Evolutionary conservation across 1,140 invertebrate genomes (phyloP).

Genomic region (Nylanderia fulva): DNA sequence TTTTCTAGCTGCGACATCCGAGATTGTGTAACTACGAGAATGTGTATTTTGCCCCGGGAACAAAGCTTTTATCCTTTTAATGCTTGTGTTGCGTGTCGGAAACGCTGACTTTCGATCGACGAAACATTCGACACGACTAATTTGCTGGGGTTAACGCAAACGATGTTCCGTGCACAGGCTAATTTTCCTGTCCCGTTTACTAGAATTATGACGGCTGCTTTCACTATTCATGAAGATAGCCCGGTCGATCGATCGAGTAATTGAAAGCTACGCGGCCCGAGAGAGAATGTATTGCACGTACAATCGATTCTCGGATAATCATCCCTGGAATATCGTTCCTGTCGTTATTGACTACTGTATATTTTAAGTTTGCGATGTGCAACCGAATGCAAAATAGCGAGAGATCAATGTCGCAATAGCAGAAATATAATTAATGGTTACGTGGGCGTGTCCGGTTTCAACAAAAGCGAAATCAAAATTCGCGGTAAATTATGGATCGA

Average conservation of each 20-base stretch:
- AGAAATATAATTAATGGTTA: background rate
- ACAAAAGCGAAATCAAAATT: no score
- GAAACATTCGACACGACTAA: slow-evolving; percentile 25
- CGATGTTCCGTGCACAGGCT: background rate
- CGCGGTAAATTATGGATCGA: background rate
- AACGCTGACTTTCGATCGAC: slow-evolving; percentile 47
- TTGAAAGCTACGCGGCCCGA: background rate
- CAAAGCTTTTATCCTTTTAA: slow-evolving; percentile 59
- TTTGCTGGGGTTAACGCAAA: slow-evolving; percentile 40
- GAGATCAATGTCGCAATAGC: background rate
- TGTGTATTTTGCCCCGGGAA: slow-evolving; percentile 6
- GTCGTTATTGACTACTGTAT: background rate
- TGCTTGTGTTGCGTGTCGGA: background rate
- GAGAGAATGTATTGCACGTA: background rate
- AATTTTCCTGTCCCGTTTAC: slow-evolving; percentile 55
- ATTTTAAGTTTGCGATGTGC: background rate
- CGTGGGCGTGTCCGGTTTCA: background rate
- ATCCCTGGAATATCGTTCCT: background rate
- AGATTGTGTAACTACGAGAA: slow-evolving; percentile 45
- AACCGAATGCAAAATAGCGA: background rate
- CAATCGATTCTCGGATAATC: slow-evolving; percentile 35
- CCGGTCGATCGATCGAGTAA: slow-evolving; percentile 29
- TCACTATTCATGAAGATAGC: slow-evolving; percentile 44
- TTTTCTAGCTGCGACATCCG: background rate
- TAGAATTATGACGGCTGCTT: slow-evolving; percentile 31